Evolutionary conservation across 2,797 vertebrate genomes (phyloP), one percentile per base, ranked within the genome.

Genomic region (Sebastes taczanowskii): DNA sequence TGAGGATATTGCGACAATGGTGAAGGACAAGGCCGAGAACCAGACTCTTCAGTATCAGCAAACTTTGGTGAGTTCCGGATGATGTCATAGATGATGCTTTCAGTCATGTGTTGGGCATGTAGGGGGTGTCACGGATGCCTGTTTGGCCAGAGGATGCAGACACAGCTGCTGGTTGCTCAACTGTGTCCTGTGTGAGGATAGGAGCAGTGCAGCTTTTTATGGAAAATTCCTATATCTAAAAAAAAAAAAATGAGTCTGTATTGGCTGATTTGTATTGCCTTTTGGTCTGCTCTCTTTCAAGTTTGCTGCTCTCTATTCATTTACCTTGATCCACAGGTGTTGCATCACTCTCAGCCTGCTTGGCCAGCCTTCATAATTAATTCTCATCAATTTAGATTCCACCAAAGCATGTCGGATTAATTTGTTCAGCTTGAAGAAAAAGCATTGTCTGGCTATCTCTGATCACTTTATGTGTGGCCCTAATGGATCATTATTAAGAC

Each of bases 31-130:
- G 83, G 86, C 81, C 62, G 93, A 91, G 59, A 83, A 95, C 76
- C 91, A 88, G 69, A 92, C 94, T 71, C 94, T 96, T 38, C 94
- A 95, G 78, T 96, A 95, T 32, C 95, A 96, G 91, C 95, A 95
- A 96, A 96, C 95, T 95, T 95, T 96, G 95, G 95, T 96, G 93
- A 95, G 95, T 94, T 89, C 67, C 30, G 29, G 56, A 71, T 78
- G 74, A 89, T 72, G 71, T 83, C 70, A 74, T 65, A 5, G 53
- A 60, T 66, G 60, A n/a, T 60, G 75, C 42, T 74, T 61, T 25
- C 58, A 71, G 77, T 67, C 62, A 49, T 69, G 74, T 58, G 71
- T 70, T 29, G 25, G 56, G 27, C 46, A 55, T 68, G 52, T 4
- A 10, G 6, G 6, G 11, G 11, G 23, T 14, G 25, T 75, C 23